phyloP scores from a whole-genome alignment of 2,113 vertebrate genomes.

The Lota lota region DNA sequence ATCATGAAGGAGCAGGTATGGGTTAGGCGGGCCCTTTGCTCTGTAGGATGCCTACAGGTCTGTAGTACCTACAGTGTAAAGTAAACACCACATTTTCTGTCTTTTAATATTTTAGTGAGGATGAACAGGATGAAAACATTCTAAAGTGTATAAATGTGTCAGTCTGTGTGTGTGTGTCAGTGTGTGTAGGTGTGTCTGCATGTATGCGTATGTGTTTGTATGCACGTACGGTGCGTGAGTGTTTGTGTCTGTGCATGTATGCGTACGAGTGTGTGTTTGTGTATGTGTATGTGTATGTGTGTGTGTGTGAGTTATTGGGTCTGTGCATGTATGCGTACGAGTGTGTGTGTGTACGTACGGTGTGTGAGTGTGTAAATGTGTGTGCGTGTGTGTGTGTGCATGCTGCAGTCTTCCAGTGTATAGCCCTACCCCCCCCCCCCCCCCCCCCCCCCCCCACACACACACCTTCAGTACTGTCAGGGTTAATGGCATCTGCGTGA shows the following conservation, averaged over 20 bases:
- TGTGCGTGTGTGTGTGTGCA: neutral
- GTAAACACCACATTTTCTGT: too few relatives aligned
- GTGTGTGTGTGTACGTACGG: neutral
- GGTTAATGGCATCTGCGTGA: slow-evolving; percentile 20
- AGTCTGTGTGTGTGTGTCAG: neutral
- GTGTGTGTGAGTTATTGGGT: neutral
- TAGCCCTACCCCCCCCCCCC: neutral
- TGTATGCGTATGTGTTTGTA: neutral
- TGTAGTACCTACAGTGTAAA: too few relatives aligned
- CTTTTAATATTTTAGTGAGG: neutral
- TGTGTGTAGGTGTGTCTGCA: neutral
- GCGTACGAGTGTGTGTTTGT: neutral
- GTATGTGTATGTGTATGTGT: neutral
- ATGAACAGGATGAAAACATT: too few relatives aligned
- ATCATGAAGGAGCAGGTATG: too few relatives aligned
- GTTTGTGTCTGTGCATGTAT: neutral
- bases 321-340: neutral
- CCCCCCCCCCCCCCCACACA: neutral
- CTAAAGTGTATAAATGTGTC: neutral
- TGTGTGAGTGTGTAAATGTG: neutral
- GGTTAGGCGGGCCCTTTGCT: too few relatives aligned
- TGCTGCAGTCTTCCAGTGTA: neutral
- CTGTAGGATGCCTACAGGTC: too few relatives aligned
- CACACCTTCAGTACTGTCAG: neutral
- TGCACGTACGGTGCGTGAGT: neutral